A percentile compares a stretch with the other conserved stretches of the same genome.
Conservation (phyloP, 2,113 vertebrate genomes). For the Silurus glanis region DNA sequence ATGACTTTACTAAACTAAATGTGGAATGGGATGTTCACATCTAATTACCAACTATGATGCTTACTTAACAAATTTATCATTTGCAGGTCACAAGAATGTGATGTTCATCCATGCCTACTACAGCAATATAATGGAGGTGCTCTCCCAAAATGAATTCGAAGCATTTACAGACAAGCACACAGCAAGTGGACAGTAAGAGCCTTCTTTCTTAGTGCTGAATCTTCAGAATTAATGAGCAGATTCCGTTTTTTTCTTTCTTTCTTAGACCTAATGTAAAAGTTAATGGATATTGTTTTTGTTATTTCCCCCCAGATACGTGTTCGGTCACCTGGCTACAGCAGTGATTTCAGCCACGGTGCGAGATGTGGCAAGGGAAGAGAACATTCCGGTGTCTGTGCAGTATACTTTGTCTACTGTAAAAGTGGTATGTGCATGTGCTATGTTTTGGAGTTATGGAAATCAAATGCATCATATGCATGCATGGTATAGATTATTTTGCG, state of each 20-base stretch:
- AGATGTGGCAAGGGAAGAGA: conserved; percentile 59
- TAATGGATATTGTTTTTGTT: conserved; percentile 16
- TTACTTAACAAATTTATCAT: conserved; percentile 6
- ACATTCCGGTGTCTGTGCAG: conserved; percentile 69
- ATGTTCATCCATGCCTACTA: conserved; percentile 74
- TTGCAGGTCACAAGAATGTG: conserved; percentile 67
- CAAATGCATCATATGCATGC: too few species aligned
- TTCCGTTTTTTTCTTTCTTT: not conserved
- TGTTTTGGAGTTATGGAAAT: not conserved
- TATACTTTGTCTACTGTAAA: conserved; percentile 66
- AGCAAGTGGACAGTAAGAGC: conserved; percentile 29
- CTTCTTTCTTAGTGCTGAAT: not conserved
- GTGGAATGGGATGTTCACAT: too few species aligned
- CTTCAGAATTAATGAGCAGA: not conserved
- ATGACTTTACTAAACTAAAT: too few species aligned
- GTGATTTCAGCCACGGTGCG: conserved; percentile 74
- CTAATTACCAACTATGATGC: not conserved
- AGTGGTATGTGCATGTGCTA: conserved; percentile 27
- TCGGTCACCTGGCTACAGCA: conserved; percentile 66
- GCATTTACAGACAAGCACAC: not conserved
- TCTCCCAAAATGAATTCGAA: conserved; percentile 41
- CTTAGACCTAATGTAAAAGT: not conserved
- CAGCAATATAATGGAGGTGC: conserved; percentile 63
- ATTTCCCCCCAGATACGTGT: conserved; percentile 47
- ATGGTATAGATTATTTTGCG: not conserved